Evolutionary conservation across 2,797 vertebrate species (phyloP), one percentile per base, ranked within the genome.

Genomic region (Chelmon rostratus): DNA sequence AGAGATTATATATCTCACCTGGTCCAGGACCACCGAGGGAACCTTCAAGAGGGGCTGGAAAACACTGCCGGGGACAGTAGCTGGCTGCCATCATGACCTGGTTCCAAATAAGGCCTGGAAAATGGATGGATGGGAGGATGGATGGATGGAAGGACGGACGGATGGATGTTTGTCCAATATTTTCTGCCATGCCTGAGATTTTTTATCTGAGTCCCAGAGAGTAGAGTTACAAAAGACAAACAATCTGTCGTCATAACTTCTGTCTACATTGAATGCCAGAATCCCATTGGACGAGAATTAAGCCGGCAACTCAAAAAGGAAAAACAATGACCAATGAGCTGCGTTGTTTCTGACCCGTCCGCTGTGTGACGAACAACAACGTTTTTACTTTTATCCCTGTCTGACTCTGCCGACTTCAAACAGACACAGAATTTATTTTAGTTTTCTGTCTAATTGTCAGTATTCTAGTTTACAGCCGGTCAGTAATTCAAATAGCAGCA

Each of bases 381-480:
- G 1, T 5, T 11, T 13, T 53, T 52, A 23, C 11, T 23, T 23
- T 53, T 53, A 2, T 56, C 33, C 46, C 40, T 13, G 11, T 42
- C 19, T 31, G 54, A 31, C 40, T 37, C 42, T 1, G 4, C 7
- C 10, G 3, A 61, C 47, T 54, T 46, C 52, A 50, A 56, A 61
- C 46, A 46, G 15, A 18, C 6, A 33, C 35, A 62, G 58, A 46
- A 25, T 40, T 25, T 25, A 59, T 42, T 25, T 42, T 68, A 59
- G 47, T 42, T 28, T 53, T 28, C 28, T 28, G 28, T 19, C 64
- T 78, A 52, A 62, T 76, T 57, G 68, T 72, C 50, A 68, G 23
- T 50, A 23, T 52, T 62, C 38, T 47, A 65, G 66, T 70, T 68
- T 73, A 52, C 57, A 68, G 58, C 6, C 66, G 61, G 58, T 70